Base-by-base conservation (phyloP, 2,113 vertebrate genomes). In the Pardalotus punctatus region DNA sequence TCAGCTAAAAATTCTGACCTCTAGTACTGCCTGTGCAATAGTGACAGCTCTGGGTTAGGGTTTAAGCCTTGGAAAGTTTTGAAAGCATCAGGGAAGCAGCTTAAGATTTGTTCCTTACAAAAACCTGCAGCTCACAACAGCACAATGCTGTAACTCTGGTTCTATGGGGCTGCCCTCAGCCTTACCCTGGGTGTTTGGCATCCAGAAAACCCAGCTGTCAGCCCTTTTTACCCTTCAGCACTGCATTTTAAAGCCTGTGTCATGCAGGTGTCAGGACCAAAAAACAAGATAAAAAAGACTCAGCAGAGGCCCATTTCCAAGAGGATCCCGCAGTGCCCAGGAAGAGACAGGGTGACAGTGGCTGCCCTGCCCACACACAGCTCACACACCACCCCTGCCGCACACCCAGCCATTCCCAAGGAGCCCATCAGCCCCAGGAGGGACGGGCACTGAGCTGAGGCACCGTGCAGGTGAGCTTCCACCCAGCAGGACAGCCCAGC, bases 11-110 rank as follows among this genome's bases (percentile, higher is more conserved):
- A 10, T 14, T 18, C 60, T 45, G 33, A 4, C 40, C 60, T 8
- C 1, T 1, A 0, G 10, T 11, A 9, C 69, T 20, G 73, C 71
- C 69, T 19, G 4, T 2, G 36, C 0, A 14, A 42, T 1, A 12
- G 3, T 53, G 23, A 27, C 60, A 29, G 62, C 9, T 16, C 25
- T 1, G 1, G 1, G 18, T 28, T 4, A 21, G 6, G 2, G 4
- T 5, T 25, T 12, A 23, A 56, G 23, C 15, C 72, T 56, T 11
- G 24, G 20, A 5, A 64, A 58, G 38, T 14, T 72, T 12, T 36
- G 56, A 62, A 69, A 87, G 50, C 54, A 28, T 25, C 65, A 17
- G 56, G 40, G 33, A 47, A 81, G 36, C 42, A 35, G 3, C 35
- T 47, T 1, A 27, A 4, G 33, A 42, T 6, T 36, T 8, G 15